Percentiles rank a stretch among this genome's conserved stretches.
These are phyloP conservation scores for mouse (Mus musculus) DNA, from an alignment of 2,113 vertebrate species.

Conservation along the genomic window DNA sequence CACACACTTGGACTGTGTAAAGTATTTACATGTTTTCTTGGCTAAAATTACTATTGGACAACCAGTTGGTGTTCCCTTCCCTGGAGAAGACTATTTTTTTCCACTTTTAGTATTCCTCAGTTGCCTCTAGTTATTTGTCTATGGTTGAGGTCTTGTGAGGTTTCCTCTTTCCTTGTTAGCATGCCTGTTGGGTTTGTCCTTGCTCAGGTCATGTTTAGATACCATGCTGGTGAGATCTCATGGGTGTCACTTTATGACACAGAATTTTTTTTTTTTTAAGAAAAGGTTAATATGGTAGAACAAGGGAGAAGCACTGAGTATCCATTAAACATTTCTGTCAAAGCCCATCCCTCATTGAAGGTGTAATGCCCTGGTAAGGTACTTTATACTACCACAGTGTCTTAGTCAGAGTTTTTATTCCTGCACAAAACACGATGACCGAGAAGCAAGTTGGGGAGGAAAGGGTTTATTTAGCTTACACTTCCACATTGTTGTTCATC, in stretches of 20 bases:
- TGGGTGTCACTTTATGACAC: not conserved
- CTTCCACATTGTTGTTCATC: too few species aligned
- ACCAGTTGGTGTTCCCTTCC: not conserved
- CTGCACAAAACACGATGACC: too few species aligned
- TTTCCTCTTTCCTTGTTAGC: not conserved
- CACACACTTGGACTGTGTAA: not conserved
- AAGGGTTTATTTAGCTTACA: too few species aligned
- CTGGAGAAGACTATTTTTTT: not conserved
- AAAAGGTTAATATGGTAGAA: slow-evolving; percentile 15
- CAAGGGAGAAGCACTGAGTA: not conserved
- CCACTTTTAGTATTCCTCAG: not conserved
- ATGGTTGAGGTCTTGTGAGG: not conserved
- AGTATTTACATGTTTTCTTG: not conserved
- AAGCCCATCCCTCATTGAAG: not conserved
- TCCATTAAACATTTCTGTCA: not conserved
- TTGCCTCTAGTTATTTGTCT: not conserved
- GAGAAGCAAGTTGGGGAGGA: too few species aligned
- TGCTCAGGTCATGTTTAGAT: not conserved
- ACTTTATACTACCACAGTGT: not conserved
- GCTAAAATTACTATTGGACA: not conserved
- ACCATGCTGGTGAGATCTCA: not conserved
- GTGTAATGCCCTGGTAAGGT: not conserved
- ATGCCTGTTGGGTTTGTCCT: not conserved
- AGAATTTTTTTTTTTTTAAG: not conserved
- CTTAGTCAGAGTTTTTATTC: too few species aligned